Evolutionary conservation across 2,113 vertebrate genomes (phyloP).

Genomic region (Oophaga pumilio): DNA sequence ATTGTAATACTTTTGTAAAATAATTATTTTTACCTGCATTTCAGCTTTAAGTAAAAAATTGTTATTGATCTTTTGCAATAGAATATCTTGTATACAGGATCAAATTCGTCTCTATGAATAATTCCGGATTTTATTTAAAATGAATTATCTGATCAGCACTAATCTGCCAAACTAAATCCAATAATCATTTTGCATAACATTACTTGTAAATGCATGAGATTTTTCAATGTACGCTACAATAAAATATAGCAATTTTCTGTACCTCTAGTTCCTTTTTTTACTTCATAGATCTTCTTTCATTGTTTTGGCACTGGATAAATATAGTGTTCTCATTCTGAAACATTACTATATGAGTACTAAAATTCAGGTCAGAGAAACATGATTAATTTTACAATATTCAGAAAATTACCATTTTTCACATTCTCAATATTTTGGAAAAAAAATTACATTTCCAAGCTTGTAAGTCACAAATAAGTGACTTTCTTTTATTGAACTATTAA

Average conservation of each 20-base stretch:
- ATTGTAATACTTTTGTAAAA: background rate
- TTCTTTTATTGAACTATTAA: background rate
- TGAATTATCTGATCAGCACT: background rate
- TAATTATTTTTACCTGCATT: background rate
- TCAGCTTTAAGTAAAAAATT: background rate
- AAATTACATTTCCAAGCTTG: background rate
- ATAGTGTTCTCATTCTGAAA: background rate
- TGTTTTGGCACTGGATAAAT: background rate
- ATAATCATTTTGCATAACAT: background rate
- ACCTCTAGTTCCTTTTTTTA: background rate
- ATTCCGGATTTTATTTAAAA: background rate
- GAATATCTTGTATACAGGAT: background rate
- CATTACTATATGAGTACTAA: background rate
- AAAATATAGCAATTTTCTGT: background rate
- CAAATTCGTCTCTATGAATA: background rate
- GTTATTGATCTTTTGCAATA: background rate
- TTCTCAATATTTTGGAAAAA: background rate
- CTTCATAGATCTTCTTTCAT: background rate
- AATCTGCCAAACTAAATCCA: background rate
- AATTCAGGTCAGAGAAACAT: background rate
- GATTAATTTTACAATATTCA: slow-evolving; percentile 12
- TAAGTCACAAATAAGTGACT: background rate
- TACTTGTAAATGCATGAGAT: background rate
- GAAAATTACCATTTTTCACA: no score
- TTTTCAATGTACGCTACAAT: background rate